A percentile compares a stretch with the other conserved stretches of the same genome.
phyloP scores from a whole-genome alignment of 2,113 vertebrate genomes.

The Baryphthengus martii region DNA sequence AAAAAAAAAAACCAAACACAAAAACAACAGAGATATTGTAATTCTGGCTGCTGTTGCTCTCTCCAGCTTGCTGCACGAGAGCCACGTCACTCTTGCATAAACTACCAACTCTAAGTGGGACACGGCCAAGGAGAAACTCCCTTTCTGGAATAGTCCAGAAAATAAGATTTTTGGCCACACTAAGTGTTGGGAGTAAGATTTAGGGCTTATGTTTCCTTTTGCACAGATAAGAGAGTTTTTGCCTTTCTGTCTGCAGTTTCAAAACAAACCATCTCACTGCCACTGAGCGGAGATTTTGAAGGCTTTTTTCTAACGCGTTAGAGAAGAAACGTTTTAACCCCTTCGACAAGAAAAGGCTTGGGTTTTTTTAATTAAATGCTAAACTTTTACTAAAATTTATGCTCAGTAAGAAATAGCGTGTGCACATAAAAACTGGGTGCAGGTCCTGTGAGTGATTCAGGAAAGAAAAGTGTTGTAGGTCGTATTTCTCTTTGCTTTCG shows the following conservation, averaged over 20 bases:
- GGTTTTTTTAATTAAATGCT: not conserved
- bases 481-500: not conserved
- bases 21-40: not conserved
- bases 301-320: not conserved
- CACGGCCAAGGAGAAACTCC: not conserved
- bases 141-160: not conserved
- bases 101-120: not conserved
- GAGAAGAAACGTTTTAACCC: not conserved
- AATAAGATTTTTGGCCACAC: not conserved
- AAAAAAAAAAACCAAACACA: not conserved
- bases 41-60: not conserved
- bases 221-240: not conserved
- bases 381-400: not conserved
- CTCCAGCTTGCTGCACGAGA: not conserved
- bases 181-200: not conserved
- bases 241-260: not conserved
- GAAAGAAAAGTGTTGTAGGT: not conserved
- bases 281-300: not conserved
- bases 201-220: not conserved
- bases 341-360: not conserved
- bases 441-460: not conserved
- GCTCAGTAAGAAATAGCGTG: not conserved
- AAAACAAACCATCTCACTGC: not conserved
- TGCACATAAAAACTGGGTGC: not conserved
- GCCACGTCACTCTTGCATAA: not conserved